These are phyloP conservation scores for Noctua pronuba DNA, from an alignment of 2,888 invertebrate genomes.

Conservation along the genomic window DNA sequence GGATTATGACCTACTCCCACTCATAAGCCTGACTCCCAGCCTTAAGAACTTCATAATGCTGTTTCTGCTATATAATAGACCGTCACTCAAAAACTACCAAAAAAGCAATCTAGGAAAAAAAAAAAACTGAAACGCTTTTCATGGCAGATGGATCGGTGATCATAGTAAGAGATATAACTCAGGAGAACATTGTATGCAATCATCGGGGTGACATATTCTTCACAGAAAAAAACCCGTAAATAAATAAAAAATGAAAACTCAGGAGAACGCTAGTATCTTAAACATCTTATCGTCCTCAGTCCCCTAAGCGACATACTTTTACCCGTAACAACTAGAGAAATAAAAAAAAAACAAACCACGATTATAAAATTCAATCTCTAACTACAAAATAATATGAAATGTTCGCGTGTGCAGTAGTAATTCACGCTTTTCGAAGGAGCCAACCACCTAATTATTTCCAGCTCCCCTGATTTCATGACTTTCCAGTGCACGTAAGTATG, in stretches of 20 bases:
- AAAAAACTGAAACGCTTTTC: not conserved
- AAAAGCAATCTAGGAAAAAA: not conserved
- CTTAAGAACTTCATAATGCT: no score
- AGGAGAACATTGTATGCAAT: no score
- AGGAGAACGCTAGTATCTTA: no score
- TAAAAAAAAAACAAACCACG: conserved; percentile 30
- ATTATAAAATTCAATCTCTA: conserved; percentile 72
- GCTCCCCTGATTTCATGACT: conserved; percentile 81
- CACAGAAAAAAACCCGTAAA: no score
- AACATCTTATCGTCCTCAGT: not conserved
- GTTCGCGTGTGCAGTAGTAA: conserved; percentile 84
- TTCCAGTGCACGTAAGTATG: conserved; percentile 72
- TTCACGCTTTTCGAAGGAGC: conserved; percentile 79
- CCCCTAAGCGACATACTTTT: not conserved
- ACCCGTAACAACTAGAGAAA: not conserved
- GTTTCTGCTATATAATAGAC: no score
- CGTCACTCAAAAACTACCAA: not conserved
- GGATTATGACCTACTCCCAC: no score
- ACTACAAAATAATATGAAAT: conserved; percentile 87
- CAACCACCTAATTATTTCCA: conserved; percentile 83
- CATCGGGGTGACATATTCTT: no score
- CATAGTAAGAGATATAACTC: not conserved
- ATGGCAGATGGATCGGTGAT: not conserved
- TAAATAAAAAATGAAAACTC: no score
- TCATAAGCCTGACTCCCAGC: no score